These are phyloP conservation scores for Poecile atricapillus DNA, from an alignment of 2,113 vertebrate genomes.

Conservation along the genomic window DNA sequence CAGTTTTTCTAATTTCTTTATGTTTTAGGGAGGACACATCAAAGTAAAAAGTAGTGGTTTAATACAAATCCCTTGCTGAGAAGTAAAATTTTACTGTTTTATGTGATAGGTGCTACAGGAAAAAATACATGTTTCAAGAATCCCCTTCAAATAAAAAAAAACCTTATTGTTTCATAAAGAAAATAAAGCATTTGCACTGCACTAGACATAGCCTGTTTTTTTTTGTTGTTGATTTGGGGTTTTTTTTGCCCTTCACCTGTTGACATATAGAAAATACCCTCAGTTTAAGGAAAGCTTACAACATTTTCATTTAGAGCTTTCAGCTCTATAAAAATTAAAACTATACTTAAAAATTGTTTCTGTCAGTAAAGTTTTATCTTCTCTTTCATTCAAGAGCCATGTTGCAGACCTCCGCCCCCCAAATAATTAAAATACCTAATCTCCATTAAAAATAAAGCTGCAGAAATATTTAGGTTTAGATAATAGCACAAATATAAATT, in stretches of 20 bases:
- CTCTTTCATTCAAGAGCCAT: not conserved
- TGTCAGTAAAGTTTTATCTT: not conserved
- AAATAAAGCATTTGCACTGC: not conserved
- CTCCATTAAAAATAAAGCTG: not conserved
- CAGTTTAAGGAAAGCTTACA: not conserved
- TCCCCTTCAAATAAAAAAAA: not conserved
- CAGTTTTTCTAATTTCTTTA: not conserved
- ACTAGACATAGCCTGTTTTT: not conserved
- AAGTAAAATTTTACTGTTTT: not conserved
- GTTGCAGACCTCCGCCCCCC: not conserved
- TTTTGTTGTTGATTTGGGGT: not conserved
- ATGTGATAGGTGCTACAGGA: not conserved
- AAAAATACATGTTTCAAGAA: not conserved
- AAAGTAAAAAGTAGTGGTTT: not conserved
- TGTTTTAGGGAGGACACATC: not conserved
- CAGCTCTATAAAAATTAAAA: not conserved
- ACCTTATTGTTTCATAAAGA: not conserved
- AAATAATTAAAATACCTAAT: not conserved
- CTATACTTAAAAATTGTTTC: not conserved
- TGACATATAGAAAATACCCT: not conserved
- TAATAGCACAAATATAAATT: not conserved
- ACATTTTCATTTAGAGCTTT: not conserved
- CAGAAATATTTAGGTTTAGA: not conserved
- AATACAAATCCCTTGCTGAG: not conserved
- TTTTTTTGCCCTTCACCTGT: not conserved